Conservation (phyloP, 2,113 vertebrate species). For the Sturnus vulgaris region DNA sequence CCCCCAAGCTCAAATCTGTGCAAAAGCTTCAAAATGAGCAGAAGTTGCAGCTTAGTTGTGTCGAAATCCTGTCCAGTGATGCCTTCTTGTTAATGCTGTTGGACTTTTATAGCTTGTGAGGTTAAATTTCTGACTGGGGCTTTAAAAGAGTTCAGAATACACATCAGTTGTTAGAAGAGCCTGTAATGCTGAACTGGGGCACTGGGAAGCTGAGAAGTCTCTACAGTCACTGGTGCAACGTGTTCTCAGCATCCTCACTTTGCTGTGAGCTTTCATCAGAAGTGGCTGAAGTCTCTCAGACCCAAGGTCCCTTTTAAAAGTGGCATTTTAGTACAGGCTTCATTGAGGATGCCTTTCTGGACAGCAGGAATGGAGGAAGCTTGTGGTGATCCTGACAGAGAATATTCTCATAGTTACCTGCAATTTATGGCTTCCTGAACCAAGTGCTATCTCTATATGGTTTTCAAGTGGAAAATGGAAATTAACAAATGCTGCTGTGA, state of each 20-base stretch:
- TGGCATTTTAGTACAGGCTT: background rate
- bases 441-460: background rate
- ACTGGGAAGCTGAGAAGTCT: background rate
- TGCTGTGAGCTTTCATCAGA: background rate
- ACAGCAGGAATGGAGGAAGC: background rate
- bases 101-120: background rate
- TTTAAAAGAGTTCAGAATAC: background rate
- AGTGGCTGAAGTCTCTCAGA: background rate
- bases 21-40: background rate
- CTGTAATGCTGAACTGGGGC: background rate
- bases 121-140: background rate
- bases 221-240: accelerated
- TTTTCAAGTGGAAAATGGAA: background rate
- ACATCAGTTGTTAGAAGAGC: background rate
- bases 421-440: background rate
- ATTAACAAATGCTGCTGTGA: background rate
- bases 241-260: accelerated
- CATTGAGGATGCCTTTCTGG: background rate
- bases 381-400: background rate
- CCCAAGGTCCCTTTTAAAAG: background rate
- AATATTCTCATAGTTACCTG: background rate
- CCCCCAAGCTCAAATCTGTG: background rate
- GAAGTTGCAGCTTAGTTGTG: background rate
- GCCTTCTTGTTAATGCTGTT: background rate
- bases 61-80: background rate